phyloP scores from a whole-genome alignment of 2,113 vertebrate species.

The Synodontis membranacea region DNA sequence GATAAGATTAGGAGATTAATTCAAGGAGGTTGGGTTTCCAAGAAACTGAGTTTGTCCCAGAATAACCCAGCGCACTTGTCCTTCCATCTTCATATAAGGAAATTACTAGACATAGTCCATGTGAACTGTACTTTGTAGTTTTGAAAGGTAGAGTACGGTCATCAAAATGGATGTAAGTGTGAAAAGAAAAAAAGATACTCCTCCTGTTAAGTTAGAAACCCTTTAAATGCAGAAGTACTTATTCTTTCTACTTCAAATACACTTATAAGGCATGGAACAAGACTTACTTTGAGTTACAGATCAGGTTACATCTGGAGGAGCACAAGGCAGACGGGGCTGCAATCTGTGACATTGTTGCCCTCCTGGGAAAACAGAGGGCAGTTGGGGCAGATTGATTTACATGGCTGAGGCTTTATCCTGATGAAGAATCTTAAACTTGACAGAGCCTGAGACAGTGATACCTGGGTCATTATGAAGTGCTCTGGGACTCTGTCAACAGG shows the following conservation, averaged over 20 bases:
- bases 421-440: slow-evolving; percentile 49
- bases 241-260: slow-evolving; percentile 37
- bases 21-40: neutral
- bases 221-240: neutral
- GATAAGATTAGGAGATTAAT: slow-evolving; percentile 67
- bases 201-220: neutral
- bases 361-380: slow-evolving; percentile 43
- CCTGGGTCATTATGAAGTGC: slow-evolving; percentile 46
- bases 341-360: slow-evolving; percentile 56
- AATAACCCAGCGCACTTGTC: neutral
- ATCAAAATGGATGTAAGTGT: neutral
- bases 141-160: neutral
- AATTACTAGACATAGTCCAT: neutral
- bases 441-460: slow-evolving; percentile 48
- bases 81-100: neutral
- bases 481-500: slow-evolving; percentile 35
- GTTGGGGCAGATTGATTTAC: slow-evolving; percentile 49
- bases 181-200: neutral
- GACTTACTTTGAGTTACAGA: slow-evolving; percentile 12
- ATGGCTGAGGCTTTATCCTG: slow-evolving; percentile 36
- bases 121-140: neutral
- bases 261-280: slow-evolving; percentile 28
- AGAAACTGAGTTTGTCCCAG: neutral
- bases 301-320: slow-evolving; percentile 50
- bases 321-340: slow-evolving; percentile 44